Evolutionary conservation across 1,140 invertebrate genomes (phyloP), one percentile per base, ranked within the genome.

Genomic region (Anadara kagoshimensis): DNA sequence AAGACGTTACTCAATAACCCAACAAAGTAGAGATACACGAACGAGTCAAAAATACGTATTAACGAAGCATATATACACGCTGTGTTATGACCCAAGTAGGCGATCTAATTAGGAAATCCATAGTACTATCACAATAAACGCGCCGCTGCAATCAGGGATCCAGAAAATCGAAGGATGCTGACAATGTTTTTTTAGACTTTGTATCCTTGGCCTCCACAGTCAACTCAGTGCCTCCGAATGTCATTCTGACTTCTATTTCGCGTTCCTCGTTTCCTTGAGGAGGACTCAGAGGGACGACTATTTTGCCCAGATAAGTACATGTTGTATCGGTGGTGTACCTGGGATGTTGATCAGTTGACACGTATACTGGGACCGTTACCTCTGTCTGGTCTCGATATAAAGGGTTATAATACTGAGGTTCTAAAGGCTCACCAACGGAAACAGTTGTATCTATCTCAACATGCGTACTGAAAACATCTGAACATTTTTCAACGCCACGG

Each of bases 181-280:
- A 14, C 26, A 64, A 26, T 16, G 54, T 51, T n/a, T 61, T 67
- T 0, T 41, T 43, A 3, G 54, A 43, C 43, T 54, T 43, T 20
- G 45, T 63, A 49, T 69, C 66, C 22, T 26, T 47, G 16, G 75
- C 75, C 26, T 76, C 65, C 14, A 76, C 75, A 14, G 36, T 44
- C 0, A 76, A 53, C 45, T 76, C 75, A 12, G 75, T 76, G 7
- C 69, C 75, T 26, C 75, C 75, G 63, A 76, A 69, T 5, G 69
- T 76, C 69, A 76, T 72, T 62, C 59, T 67, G 3, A 76, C 69
- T 16, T 68, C 59, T 20, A 76, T 67, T n/a, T 47, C 62, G n/a
- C 53, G 49, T 45, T 64, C 45, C 2, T 54, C 53, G 18, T n/a
- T 51, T 14, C 69, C 69, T 8, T 51, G 22, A n/a, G 58, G 4